Conservation (phyloP, 37 sponge, comb jelly and placozoan genomes). For the Spongia lamella region DNA sequence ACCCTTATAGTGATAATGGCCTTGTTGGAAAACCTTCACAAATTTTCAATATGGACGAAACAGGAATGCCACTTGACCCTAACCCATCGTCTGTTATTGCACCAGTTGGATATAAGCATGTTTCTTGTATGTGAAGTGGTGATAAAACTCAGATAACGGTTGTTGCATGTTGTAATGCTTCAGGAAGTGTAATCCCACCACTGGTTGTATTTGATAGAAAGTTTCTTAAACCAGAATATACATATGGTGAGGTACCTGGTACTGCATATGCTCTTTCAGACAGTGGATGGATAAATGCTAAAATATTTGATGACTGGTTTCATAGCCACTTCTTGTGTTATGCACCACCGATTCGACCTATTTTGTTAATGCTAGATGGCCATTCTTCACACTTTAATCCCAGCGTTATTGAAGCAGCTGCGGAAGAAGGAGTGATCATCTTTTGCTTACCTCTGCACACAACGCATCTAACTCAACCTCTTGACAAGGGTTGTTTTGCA, state of each 20-base stretch:
- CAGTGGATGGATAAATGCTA: slow-evolving; percentile 44
- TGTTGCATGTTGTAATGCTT: slow-evolving; percentile 48
- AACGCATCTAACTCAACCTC: too few relatives aligned
- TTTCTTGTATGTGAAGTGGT: slow-evolving; percentile 1
- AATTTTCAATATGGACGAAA: slow-evolving; percentile 23
- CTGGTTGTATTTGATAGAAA: slow-evolving; percentile 45
- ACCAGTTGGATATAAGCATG: background rate
- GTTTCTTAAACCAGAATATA: slow-evolving; percentile 21
- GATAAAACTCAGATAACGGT: slow-evolving; percentile 58
- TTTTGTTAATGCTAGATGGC: slow-evolving; percentile 48
- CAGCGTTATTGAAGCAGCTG: slow-evolving; percentile 7
- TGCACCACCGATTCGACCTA: slow-evolving; percentile 38
- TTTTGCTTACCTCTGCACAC: slow-evolving; percentile 45
- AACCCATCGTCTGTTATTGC: slow-evolving; percentile 17
- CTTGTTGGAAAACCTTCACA: slow-evolving; percentile 1
- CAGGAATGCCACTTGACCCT: slow-evolving; percentile 18
- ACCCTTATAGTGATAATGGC: background rate
- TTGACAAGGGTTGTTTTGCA: slow-evolving; percentile 37
- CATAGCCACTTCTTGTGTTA: slow-evolving; percentile 37
- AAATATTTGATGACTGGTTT: slow-evolving; percentile 47
- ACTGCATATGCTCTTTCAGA: slow-evolving; percentile 38
- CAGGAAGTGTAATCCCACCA: slow-evolving; percentile 51
- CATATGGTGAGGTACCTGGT: slow-evolving; percentile 47
- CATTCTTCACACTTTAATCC: slow-evolving; percentile 48
- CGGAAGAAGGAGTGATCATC: slow-evolving; percentile 16